These are phyloP conservation scores for Corythoichthys haematopterus DNA, from an alignment of 2,113 vertebrate species.

Conservation along the genomic window DNA sequence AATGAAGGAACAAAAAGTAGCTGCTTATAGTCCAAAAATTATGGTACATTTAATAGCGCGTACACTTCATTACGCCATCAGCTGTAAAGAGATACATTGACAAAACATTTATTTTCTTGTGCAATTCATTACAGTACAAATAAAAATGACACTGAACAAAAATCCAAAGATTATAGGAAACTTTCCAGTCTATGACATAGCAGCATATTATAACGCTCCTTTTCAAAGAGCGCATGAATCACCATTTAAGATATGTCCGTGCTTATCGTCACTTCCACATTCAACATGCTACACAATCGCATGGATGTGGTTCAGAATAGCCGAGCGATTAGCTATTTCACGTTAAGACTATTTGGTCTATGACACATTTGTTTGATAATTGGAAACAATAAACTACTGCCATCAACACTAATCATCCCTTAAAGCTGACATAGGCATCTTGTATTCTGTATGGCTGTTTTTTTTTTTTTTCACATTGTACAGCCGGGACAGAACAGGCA, in stretches of 20 bases:
- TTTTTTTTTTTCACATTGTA: conserved; percentile 47
- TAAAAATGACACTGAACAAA: conserved; percentile 40
- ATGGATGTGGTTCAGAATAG: conserved; percentile 46
- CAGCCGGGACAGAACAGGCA: conserved; percentile 24
- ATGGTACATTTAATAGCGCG: neutral
- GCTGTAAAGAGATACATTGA: conserved; percentile 28
- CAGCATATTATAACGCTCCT: conserved; percentile 67
- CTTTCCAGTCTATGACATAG: conserved; percentile 66
- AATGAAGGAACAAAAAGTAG: no score
- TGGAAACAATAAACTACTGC: conserved; percentile 24
- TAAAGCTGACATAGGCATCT: conserved; percentile 53
- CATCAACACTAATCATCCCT: conserved; percentile 50
- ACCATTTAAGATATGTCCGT: conserved; percentile 39
- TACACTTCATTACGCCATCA: neutral
- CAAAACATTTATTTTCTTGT: conserved; percentile 65
- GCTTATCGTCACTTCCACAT: conserved; percentile 28
- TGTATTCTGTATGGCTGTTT: conserved; percentile 34
- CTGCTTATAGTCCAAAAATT: neutral
- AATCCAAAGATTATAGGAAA: conserved; percentile 52
- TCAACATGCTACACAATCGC: conserved; percentile 44
- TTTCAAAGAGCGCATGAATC: conserved; percentile 41
- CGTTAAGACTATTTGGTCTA: conserved; percentile 43
- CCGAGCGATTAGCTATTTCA: conserved; percentile 39
- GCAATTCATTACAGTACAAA: conserved; percentile 68
- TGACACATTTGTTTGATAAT: conserved; percentile 46